Conservation (phyloP, 2,113 vertebrate genomes). For the Pterophyllum scalare region DNA sequence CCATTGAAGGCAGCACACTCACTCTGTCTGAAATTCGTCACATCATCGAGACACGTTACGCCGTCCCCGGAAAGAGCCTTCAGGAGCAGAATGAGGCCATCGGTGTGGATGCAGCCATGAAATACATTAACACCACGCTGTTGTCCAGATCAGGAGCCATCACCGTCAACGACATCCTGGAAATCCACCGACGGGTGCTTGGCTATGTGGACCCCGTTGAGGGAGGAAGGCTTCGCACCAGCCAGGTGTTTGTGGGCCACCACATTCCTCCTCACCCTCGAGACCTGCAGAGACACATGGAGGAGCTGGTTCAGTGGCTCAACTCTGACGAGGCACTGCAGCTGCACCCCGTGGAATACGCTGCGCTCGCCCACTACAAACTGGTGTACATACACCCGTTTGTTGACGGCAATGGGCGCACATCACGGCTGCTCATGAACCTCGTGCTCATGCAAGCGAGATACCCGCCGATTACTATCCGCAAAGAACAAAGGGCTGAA, state of each 20-base stretch:
- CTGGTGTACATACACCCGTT: slow-evolving; percentile 97
- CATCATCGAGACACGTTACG: slow-evolving; percentile 95
- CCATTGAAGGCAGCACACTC: slow-evolving; percentile 97
- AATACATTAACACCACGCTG: slow-evolving; percentile 92
- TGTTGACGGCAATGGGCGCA: slow-evolving; percentile 93
- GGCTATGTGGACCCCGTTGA: slow-evolving; percentile 95
- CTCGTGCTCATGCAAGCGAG: slow-evolving; percentile 94
- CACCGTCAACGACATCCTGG: slow-evolving; percentile 84
- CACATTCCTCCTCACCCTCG: slow-evolving; percentile 92
- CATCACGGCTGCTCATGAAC: slow-evolving; percentile 95
- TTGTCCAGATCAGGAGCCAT: slow-evolving; percentile 86
- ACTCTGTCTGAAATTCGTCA: slow-evolving; percentile 94
- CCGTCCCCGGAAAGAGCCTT: slow-evolving; percentile 92
- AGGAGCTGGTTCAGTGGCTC: slow-evolving; percentile 94
- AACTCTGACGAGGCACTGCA: slow-evolving; percentile 92
- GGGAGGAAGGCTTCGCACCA: slow-evolving; percentile 88
- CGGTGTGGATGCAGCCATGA: slow-evolving; percentile 93
- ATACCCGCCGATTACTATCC: slow-evolving; percentile 94
- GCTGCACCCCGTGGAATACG: slow-evolving; percentile 94
- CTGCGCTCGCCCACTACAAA: slow-evolving; percentile 94
- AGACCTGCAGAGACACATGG: slow-evolving; percentile 91
- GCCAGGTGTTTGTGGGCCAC: slow-evolving; percentile 95
- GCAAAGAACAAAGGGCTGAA: slow-evolving; percentile 93
- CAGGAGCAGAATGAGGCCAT: slow-evolving; percentile 97
- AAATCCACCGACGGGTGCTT: slow-evolving; percentile 93